These are phyloP conservation scores for Drosophila navojoa DNA, from an alignment of 1,140 invertebrate species.

Conservation along the genomic window DNA sequence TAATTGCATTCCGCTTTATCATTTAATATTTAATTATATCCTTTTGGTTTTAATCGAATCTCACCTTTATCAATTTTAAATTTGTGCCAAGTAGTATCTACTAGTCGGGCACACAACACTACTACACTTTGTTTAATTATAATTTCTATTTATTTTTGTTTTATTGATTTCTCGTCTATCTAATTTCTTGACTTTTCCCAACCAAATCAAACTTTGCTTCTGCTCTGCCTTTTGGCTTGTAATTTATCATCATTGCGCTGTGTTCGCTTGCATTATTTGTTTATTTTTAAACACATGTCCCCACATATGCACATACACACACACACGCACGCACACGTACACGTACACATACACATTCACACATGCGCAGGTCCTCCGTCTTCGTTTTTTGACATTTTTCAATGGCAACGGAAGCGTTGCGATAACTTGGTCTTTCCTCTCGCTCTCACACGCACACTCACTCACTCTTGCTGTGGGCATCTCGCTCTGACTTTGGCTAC, in stretches of 20 bases:
- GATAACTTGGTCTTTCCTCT: constrained; percentile 37
- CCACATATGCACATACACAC: constrained; percentile 4
- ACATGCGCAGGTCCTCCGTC: constrained; percentile 25
- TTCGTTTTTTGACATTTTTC: constrained; percentile 44
- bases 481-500: neutral
- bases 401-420: constrained; percentile 70
- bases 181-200: constrained; percentile 38
- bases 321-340: neutral
- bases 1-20: too few relatives aligned
- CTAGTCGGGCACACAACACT: neutral
- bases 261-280: constrained; percentile 68
- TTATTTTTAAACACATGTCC: constrained; percentile 76
- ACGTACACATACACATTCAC: neutral
- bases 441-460: constrained; percentile 7
- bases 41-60: too few relatives aligned
- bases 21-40: neutral
- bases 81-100: neutral
- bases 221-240: constrained; percentile 34
- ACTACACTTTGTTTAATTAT: constrained; percentile 5
- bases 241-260: constrained; percentile 58
- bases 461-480: neutral
- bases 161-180: constrained; percentile 13
- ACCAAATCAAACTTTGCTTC: constrained; percentile 49
- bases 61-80: neutral
- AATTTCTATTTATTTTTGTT: constrained; percentile 8